Evolutionary conservation across 2,113 vertebrate genomes (phyloP).

Genomic region (Cyanistes caeruleus): DNA sequence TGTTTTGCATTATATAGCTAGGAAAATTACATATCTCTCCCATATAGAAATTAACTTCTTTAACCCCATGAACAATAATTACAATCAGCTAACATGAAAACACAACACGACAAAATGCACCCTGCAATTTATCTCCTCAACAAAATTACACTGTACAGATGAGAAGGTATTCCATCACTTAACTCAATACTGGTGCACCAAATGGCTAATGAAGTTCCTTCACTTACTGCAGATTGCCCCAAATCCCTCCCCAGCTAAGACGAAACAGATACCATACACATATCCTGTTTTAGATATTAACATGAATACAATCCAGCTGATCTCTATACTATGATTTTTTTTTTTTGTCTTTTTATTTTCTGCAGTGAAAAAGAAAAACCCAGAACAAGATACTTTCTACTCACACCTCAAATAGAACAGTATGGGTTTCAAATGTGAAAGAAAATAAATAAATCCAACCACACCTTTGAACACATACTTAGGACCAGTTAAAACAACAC

Average conservation of each 20-base stretch:
- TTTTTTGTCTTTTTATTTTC: neutral
- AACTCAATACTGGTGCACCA: neutral
- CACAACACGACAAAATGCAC: conserved; percentile 8
- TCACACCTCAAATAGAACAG: neutral
- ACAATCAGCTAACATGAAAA: conserved; percentile 28
- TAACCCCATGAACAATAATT: conserved; percentile 48
- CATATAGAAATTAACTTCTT: conserved; percentile 48
- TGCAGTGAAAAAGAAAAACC: neutral
- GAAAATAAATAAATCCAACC: neutral
- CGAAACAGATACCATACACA: neutral
- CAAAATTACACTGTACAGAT: neutral
- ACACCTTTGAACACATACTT: neutral
- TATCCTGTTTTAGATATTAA: neutral
- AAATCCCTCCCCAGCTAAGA: neutral
- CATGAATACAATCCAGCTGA: neutral
- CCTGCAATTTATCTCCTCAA: conserved; percentile 24
- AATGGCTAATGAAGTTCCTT: neutral
- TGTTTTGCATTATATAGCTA: conserved; percentile 10
- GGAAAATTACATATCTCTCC: conserved; percentile 32
- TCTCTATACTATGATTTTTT: neutral
- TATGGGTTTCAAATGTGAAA: neutral
- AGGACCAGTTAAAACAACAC: neutral
- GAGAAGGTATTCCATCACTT: neutral
- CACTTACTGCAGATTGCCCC: neutral
- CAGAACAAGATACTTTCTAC: neutral